Base-by-base conservation (phyloP, 2,888 invertebrate genomes). In the Leptinotarsa haldemani region DNA sequence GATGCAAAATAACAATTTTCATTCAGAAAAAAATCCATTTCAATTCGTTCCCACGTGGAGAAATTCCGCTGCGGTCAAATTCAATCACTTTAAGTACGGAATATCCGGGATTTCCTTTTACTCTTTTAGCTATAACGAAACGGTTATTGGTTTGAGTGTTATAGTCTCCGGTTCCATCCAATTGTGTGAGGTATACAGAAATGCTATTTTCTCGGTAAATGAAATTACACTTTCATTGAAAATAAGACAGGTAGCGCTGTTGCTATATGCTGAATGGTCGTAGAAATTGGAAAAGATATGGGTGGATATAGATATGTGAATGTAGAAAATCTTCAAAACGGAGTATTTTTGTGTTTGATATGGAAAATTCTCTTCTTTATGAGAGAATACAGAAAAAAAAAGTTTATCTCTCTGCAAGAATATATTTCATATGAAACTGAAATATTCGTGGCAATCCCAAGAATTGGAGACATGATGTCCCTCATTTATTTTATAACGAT, bases 111-210 rank as follows among this genome's bases (percentile, higher is more conserved):
- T 61, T 61, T 61, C n/a, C 40, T 61, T 40, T 61, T 61, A 61
- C n/a, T n/a, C 18, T 30, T 30, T 40, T 12, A 30, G 30, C 30
- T 13, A 61, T 61, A 61, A 61, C 40, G 4, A 30, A 25, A 40
- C 61, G 30, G 61, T 30, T 61, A 61, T 40, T 25, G 40, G 30
- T 25, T 61, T 61, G 15, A 61, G 61, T 61, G 61, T 30, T 61
- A 61, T 61, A 61, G 61, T 40, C 61, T 40, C 40, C 61, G 61
- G 61, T 61, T 61, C 30, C 40, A 61, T 61, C 61, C 61, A 61
- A 61, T 61, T 61, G 61, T 30, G 5, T 61, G 61, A 30, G 30
- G 12, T 40, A 16, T 15, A 61, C 25, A 25, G 30, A 61, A 61
- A 61, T 16, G 30, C n/a, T 40, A 61, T 61, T 61, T 40, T n/a